Base-by-base conservation (phyloP, 1,140 invertebrate genomes). In the Augochlora pura region DNA sequence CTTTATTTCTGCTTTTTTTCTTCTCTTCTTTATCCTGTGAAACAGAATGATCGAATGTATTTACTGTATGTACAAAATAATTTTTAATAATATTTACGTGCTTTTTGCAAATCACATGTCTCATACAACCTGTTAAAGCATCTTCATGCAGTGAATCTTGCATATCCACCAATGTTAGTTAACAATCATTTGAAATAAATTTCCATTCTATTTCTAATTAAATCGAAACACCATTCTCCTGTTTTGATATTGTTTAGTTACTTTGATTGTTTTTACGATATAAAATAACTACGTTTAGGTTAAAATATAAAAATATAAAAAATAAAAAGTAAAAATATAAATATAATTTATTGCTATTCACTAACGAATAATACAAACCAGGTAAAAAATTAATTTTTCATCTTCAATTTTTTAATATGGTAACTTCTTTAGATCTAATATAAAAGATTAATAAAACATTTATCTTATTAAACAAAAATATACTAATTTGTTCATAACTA, bases 1-100 rank as follows among this genome's bases (percentile, higher is more conserved):
- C 96, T 94, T 97, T 97, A 89, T 96, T 96, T 91, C 96, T 94
- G 84, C 95, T 95, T 90, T 96, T 96, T 93, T 96, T 97, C 90
- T 96, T 96, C 52, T 93, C 94, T 84, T 96, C 96, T 91, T 97
- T 96, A 83, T 97, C 96, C 96, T 97, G 94, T 66, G 89, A 94
- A 85, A 42, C 80, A 54, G 80, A 52, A 77, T 77, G 12, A 54
- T 21, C 27, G 18, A 69, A 79, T 85, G 16, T 63, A 79, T 9
- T 70, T 16, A 65, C 72, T 23, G 60, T 18, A 39, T 14, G 73
- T 63, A 64, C 25, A 32, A 64, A 16, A 60, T 6, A 62, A 73
- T 27, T 38, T 73, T 21, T 23, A 62, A 38, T 54, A 76, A 60
- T 54, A 9, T 77, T 23, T 76, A 72, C 75, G 63, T 83, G 65